A percentile compares a stretch with the other conserved stretches of the same genome.
These are phyloP conservation scores for Aleiodes alternator DNA, from an alignment of 2,888 invertebrate genomes.

Conservation along the genomic window DNA sequence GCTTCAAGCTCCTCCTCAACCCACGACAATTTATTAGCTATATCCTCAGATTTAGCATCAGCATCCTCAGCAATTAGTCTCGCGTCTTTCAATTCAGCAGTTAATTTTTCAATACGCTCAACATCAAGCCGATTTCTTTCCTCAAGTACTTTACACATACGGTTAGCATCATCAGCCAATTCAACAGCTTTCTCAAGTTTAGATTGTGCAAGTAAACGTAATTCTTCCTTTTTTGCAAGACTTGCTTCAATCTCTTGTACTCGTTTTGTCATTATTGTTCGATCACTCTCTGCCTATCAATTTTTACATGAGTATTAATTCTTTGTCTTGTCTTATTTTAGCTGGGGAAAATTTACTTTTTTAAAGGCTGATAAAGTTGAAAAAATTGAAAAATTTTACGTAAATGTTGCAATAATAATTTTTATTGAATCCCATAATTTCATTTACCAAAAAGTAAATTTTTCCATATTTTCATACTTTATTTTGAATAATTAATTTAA, in stretches of 20 bases:
- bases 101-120: constrained; percentile 81
- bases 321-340: neutral
- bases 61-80: constrained; percentile 83
- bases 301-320: constrained; percentile 11
- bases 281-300: constrained; percentile 80
- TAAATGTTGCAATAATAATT: too few relatives aligned
- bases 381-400: too few relatives aligned
- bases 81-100: constrained; percentile 82
- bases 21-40: constrained; percentile 82
- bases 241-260: constrained; percentile 83
- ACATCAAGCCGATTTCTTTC: constrained; percentile 82
- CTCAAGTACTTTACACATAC: constrained; percentile 81
- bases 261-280: constrained; percentile 80
- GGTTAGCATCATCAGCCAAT: constrained; percentile 84
- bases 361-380: too few relatives aligned
- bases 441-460: too few relatives aligned
- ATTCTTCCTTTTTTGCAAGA: constrained; percentile 81
- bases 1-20: constrained; percentile 83
- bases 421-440: too few relatives aligned
- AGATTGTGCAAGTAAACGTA: constrained; percentile 79
- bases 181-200: constrained; percentile 83
- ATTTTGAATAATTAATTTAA: neutral
- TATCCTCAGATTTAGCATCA: constrained; percentile 84
- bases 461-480: too few relatives aligned
- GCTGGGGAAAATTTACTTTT: neutral